These are phyloP conservation scores for Neoitamus cyanurus DNA, from an alignment of 2,888 invertebrate genomes.

Conservation along the genomic window DNA sequence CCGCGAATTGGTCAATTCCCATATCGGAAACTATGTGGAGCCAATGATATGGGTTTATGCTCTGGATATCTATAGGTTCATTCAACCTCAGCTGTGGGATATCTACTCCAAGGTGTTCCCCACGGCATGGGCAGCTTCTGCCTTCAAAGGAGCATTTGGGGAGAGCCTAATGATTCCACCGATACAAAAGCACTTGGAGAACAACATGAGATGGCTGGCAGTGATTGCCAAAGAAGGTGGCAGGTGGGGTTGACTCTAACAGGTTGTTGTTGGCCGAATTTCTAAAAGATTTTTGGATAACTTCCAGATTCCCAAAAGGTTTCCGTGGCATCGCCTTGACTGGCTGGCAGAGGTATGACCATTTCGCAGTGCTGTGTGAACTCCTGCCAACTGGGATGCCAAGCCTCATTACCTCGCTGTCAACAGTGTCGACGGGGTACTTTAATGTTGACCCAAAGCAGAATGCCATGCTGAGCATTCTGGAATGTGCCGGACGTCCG, in stretches of 20 bases:
- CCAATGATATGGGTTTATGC: constrained; percentile 87
- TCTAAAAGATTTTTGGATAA: background rate
- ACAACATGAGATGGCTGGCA: constrained; percentile 77
- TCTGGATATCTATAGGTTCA: constrained; percentile 74
- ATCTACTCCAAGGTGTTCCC: constrained; percentile 76
- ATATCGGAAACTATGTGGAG: constrained; percentile 76
- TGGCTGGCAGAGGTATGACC: constrained; percentile 72
- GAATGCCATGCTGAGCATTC: constrained; percentile 66
- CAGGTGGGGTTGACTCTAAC: constrained; percentile 58
- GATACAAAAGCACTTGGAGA: constrained; percentile 75
- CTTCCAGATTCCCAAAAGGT: constrained; percentile 61
- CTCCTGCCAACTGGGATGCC: constrained; percentile 75
- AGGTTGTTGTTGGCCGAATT: background rate
- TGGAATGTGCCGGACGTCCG: constrained; percentile 70
- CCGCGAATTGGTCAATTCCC: constrained; percentile 71
- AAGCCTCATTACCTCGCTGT: constrained; percentile 72
- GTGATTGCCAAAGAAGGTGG: constrained; percentile 72
- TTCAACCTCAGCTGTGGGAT: constrained; percentile 72
- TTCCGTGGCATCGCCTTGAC: constrained; percentile 64
- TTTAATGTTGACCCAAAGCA: constrained; percentile 69
- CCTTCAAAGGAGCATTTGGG: constrained; percentile 81
- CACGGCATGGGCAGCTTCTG: constrained; percentile 78
- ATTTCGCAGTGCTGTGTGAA: constrained; percentile 77
- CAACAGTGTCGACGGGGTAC: constrained; percentile 72
- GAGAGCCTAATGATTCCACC: constrained; percentile 77